Evolutionary conservation across 2,797 vertebrate species (phyloP), one percentile per base, ranked within the genome.

Genomic region (Lepilemur ruficaudatus): DNA sequence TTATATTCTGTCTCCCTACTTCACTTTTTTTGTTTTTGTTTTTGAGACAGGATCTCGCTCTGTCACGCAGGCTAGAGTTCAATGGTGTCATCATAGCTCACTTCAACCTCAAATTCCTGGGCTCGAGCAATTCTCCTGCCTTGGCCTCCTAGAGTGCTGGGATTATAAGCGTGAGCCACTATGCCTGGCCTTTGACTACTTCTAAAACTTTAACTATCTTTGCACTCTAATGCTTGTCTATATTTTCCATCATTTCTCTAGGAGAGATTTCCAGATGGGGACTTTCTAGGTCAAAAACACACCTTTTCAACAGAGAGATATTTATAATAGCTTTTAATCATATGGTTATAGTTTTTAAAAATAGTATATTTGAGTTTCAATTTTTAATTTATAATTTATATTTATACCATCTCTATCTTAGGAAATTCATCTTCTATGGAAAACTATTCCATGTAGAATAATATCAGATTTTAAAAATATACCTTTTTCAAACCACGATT

Each of bases 381-480:
- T 63, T 84, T 61, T 48, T 69, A 55, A 69, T 85, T 91, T 92
- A 59, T 79, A 70, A 79, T 61, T 41, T 57, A 61, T 92, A 91
- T 46, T 88, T 84, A 82, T 92, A 65, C 35, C 20, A 57, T n/a
- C 20, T 50, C 23, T 59, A 63, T 35, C n/a, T 80, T 85, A 91
- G 46, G 38, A 92, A 41, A 43, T 92, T 41, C 52, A 11, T 80
- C 95, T 95, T 57, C 52, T 95, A 41, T 82, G 92, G 83, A 91
- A 82, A 92, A 69, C 23, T 75, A 65, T 7, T 32, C 8, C 12
- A 25, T 9, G 15, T 70, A 59, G 32, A 61, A 83, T 82, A 79
- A 69, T 43, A 82, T 67, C 70, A 92, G 22, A 67, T 78, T 95
- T 96, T 79, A 23, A 5, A 57, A 96, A 93, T 97, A 78, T 3